Percentiles rank a stretch among this genome's conserved stretches.
phyloP scores from a whole-genome alignment of 1,140 invertebrate species.

The Teleogryllus occipitalis region DNA sequence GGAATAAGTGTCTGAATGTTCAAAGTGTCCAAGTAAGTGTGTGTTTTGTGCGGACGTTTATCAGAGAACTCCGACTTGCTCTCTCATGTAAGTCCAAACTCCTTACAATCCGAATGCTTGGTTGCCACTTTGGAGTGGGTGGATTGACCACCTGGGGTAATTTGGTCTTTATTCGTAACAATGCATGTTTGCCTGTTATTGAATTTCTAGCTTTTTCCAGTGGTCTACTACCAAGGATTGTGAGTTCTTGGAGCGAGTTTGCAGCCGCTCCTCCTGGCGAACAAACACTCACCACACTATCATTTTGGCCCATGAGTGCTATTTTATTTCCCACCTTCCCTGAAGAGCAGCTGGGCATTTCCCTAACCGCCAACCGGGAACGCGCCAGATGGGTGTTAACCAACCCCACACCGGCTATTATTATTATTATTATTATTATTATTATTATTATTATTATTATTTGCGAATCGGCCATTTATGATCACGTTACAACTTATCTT shows the following conservation, averaged over 20 bases:
- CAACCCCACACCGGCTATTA: too few relatives aligned
- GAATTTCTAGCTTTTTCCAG: background rate
- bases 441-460: too few relatives aligned
- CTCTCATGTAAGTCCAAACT: background rate
- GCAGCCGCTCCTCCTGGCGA: background rate
- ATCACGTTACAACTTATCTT: too few relatives aligned
- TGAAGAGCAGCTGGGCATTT: too few relatives aligned
- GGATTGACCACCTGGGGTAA: background rate
- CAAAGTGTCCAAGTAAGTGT: background rate
- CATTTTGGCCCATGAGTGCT: background rate
- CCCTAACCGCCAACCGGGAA: too few relatives aligned
- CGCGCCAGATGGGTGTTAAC: too few relatives aligned
- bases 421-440: too few relatives aligned
- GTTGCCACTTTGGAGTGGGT: background rate
- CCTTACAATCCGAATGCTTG: background rate
- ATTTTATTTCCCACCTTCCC: background rate
- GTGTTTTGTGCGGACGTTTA: background rate
- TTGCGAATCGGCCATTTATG: too few relatives aligned
- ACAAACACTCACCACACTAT: background rate
- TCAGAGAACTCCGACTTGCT: background rate
- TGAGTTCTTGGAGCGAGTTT: slow-evolving; percentile 1
- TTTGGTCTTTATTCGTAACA: background rate
- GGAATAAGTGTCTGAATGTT: background rate
- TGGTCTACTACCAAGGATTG: background rate
- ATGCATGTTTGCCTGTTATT: background rate